These are phyloP conservation scores for Porphyrio hochstetteri DNA, from an alignment of 2,113 vertebrate species.

Conservation along the genomic window DNA sequence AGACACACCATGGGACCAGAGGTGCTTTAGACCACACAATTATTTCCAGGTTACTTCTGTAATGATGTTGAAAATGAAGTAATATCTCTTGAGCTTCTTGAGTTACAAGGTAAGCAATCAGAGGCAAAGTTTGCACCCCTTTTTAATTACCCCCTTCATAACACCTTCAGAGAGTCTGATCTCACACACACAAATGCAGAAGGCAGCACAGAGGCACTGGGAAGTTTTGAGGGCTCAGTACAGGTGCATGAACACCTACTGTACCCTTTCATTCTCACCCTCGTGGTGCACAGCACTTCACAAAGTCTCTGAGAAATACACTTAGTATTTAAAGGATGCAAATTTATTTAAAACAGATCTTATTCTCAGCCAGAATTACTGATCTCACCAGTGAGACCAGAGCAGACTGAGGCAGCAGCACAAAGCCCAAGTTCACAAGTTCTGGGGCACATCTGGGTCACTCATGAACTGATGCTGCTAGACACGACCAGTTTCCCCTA, in stretches of 20 bases:
- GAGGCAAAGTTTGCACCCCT: background rate
- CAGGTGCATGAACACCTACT: background rate
- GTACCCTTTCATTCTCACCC: background rate
- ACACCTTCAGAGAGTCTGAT: background rate
- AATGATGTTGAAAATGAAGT: background rate
- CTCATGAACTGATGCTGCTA: fast-evolving
- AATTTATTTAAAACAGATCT: background rate
- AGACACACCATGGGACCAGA: no score
- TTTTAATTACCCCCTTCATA: background rate
- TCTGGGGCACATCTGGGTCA: background rate
- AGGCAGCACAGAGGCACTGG: background rate
- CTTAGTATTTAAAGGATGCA: background rate
- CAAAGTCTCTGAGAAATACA: background rate
- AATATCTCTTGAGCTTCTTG: background rate
- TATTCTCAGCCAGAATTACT: background rate
- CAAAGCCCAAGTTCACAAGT: background rate
- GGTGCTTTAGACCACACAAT: background rate
- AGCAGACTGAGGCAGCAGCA: background rate
- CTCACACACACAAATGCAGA: background rate
- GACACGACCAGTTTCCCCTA: fast-evolving
- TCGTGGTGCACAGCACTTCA: background rate
- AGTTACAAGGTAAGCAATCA: background rate
- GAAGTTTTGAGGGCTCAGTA: background rate
- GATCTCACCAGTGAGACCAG: background rate
- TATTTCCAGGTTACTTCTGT: background rate